phyloP scores from a whole-genome alignment of 2,888 invertebrate genomes.

The Cerastis leucographa region DNA sequence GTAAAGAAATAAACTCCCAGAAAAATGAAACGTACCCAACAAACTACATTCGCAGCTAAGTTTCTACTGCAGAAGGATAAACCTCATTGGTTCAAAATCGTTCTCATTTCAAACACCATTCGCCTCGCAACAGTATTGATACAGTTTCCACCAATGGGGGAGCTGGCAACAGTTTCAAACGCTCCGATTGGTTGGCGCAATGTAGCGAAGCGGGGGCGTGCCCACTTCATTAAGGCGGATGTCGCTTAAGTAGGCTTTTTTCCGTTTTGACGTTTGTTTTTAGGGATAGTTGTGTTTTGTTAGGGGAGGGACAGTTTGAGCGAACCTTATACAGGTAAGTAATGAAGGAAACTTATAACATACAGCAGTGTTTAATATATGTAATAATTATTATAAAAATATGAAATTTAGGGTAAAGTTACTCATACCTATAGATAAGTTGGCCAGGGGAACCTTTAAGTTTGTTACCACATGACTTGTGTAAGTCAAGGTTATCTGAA shows the following conservation, averaged over 20 bases:
- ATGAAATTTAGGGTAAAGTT: too few relatives aligned
- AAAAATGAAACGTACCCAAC: background rate
- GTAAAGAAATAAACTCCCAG: background rate
- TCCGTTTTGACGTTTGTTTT: slow-evolving; percentile 29
- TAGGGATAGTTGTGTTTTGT: slow-evolving; percentile 29
- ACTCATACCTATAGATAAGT: too few relatives aligned
- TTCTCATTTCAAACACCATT: slow-evolving; percentile 25
- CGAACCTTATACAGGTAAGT: too few relatives aligned
- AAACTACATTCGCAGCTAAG: background rate
- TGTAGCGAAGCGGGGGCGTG: slow-evolving; percentile 62
- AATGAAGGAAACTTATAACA: background rate
- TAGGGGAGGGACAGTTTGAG: slow-evolving; percentile 30
- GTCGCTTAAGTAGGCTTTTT: slow-evolving; percentile 46
- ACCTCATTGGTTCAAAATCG: slow-evolving; percentile 37
- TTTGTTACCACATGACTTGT: background rate
- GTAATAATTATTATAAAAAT: too few relatives aligned
- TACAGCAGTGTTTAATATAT: background rate
- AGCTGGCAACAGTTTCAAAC: slow-evolving; percentile 69
- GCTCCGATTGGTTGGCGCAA: slow-evolving; percentile 70
- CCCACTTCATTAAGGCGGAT: slow-evolving; percentile 71
- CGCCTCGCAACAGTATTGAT: slow-evolving; percentile 58
- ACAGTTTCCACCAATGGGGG: slow-evolving; percentile 66
- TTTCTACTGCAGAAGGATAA: slow-evolving; percentile 24
- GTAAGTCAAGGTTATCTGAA: background rate
- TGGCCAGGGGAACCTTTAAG: too few relatives aligned